Conservation (phyloP, 2,888 invertebrate species). For the Argynnis bischoffii region DNA sequence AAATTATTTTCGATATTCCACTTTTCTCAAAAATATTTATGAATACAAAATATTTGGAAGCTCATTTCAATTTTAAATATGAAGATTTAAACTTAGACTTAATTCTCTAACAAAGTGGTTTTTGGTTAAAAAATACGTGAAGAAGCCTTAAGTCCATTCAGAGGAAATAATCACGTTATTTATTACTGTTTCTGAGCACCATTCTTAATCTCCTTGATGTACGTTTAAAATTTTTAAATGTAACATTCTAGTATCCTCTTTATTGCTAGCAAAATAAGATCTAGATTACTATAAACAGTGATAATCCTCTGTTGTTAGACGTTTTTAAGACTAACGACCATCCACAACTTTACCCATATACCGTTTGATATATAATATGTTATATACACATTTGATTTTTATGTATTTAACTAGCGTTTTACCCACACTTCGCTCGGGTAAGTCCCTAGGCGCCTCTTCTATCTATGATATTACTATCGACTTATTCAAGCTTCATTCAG, state of each 20-base stretch:
- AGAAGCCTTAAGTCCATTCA: constrained; percentile 63
- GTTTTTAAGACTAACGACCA: constrained; percentile 1
- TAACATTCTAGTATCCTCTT: constrained; percentile 19
- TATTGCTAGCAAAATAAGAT: background rate
- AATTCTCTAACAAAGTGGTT: constrained; percentile 65
- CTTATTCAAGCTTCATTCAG: too few species aligned
- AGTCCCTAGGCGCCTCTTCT: too few species aligned
- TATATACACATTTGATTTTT: too few species aligned
- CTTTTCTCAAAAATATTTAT: background rate
- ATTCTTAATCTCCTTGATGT: constrained; percentile 75
- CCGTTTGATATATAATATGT: too few species aligned
- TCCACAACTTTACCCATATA: constrained; percentile 5
- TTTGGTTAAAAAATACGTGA: constrained; percentile 62
- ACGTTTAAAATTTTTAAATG: constrained; percentile 47
- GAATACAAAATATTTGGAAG: constrained; percentile 33
- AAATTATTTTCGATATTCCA: constrained; percentile 8
- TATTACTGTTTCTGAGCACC: constrained; percentile 69
- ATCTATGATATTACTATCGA: too few species aligned
- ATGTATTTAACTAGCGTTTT: too few species aligned
- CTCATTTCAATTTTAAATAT: constrained; percentile 36
- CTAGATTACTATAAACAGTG: background rate
- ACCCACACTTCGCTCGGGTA: too few species aligned
- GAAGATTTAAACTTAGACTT: constrained; percentile 43
- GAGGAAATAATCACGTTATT: constrained; percentile 80
- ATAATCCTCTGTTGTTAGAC: background rate